Percentiles rank a stretch among this genome's conserved stretches.
Conservation (phyloP, 1,140 invertebrate species). For the Drosophila repleta region DNA sequence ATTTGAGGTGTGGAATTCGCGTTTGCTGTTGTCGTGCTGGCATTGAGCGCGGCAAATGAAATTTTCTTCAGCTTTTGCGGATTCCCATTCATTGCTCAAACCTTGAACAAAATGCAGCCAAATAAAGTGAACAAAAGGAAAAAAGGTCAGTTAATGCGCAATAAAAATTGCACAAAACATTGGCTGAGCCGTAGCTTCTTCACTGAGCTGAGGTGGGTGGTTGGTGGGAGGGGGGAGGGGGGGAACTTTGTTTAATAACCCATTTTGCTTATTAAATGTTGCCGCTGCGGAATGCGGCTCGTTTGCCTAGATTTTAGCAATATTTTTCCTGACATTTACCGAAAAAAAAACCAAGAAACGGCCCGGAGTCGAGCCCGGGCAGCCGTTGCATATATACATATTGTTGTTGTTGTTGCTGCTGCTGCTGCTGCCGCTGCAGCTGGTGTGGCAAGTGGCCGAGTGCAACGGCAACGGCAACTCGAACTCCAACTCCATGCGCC, state of each 20-base stretch:
- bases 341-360: slow-evolving; percentile 19
- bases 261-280: slow-evolving; percentile 53
- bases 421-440: slow-evolving; percentile 9
- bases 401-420: slow-evolving; percentile 11
- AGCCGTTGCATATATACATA: slow-evolving; percentile 14
- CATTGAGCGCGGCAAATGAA: slow-evolving; percentile 36
- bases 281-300: slow-evolving; percentile 49
- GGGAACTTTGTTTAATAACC: slow-evolving; percentile 44
- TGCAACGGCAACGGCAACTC: slow-evolving; percentile 4
- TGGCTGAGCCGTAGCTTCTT: slow-evolving; percentile 7
- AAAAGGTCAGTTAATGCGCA: slow-evolving; percentile 9
- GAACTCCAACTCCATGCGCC: slow-evolving; percentile 12
- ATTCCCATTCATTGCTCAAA: slow-evolving; percentile 21
- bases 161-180: slow-evolving; percentile 6
- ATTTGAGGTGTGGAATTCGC: slow-evolving; percentile 33
- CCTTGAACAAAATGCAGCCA: slow-evolving; percentile 18
- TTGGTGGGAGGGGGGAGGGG: neutral
- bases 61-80: slow-evolving; percentile 29
- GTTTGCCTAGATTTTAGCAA: slow-evolving; percentile 22
- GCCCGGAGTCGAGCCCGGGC: slow-evolving; percentile 4
- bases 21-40: slow-evolving; percentile 25
- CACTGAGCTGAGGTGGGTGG: neutral
- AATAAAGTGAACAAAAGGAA: neutral
- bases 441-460: slow-evolving; percentile 62
- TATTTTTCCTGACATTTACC: slow-evolving; percentile 61